Evolutionary conservation across 2,888 invertebrate genomes (phyloP), one percentile per base, ranked within the genome.

Genomic region (Cataglyphis altisquamis): DNA sequence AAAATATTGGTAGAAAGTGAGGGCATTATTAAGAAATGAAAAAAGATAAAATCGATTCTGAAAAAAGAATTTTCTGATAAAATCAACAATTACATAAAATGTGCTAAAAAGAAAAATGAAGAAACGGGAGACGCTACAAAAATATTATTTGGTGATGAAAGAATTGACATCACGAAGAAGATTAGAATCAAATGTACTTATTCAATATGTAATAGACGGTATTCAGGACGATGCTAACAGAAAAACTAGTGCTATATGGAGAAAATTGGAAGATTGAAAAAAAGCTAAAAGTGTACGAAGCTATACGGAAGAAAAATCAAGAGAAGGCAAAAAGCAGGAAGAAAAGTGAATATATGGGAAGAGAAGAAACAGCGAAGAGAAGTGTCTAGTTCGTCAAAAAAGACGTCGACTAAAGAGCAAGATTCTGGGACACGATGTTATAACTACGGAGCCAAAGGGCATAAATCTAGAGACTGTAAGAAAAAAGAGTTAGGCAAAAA

Each of bases 161-260:
- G 55, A 86, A 6, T 39, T 62, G 21, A 60, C 74, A 0, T 45
- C 74, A 48, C 32, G 63, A n/a, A 68, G 74, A 10, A 57, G 70
- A 1, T 77, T 88, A 8, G 86, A 88, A 48, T 67, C 66, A 0
- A 39, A 81, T 0, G 83, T 84, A 0, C 9, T 86, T 1, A 75
- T 86, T 0, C 82, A 87, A 25, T 89, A 89, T 29, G 48, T 88
- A 5, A 67, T 48, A 9, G 45, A 87, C 8, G 52, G 36, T 1
- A 64, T 36, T 21, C 3, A 21, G 3, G 39, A 75, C 8, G 36
- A 64, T 25, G 21, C 5, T 0, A 8, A 57, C 8, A 78, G 67
- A 21, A 6, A 89, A 89, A 41, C 5, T 57, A 1, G 48, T 87
- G 5, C 45, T 87, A 15, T 87, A 72, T n/a, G 85, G 83, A 29